Evolutionary conservation across 2,113 vertebrate species (phyloP).

Genomic region (Podiceps cristatus): DNA sequence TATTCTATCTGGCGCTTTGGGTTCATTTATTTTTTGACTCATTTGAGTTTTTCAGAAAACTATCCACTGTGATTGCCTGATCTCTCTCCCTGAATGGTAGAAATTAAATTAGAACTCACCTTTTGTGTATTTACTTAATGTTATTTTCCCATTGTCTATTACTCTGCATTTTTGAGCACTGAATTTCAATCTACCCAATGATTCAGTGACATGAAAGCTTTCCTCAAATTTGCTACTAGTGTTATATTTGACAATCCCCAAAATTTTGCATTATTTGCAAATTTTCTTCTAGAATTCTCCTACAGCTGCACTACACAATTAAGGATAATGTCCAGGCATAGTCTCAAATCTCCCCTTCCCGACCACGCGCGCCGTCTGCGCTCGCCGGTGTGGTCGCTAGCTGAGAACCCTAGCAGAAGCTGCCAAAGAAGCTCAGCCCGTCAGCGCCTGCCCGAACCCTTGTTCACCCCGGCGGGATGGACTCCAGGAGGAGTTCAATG

Average conservation of each 20-base stretch:
- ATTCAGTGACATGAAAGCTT: neutral
- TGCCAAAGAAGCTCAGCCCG: neutral
- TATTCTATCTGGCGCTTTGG: neutral
- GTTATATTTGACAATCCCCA: neutral
- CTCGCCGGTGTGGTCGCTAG: neutral
- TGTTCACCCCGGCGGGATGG: neutral
- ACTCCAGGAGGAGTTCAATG: neutral
- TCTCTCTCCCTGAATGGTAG: neutral
- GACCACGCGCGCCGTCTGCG: neutral
- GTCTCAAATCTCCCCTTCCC: neutral
- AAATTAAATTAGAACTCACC: constrained; percentile 15
- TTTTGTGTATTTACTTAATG: neutral
- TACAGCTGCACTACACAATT: neutral
- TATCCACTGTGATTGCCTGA: neutral
- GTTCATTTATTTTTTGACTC: neutral
- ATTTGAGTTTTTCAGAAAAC: neutral
- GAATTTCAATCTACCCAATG: neutral
- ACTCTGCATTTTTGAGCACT: neutral
- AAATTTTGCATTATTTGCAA: neutral
- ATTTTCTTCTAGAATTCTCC: neutral
- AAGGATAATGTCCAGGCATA: neutral
- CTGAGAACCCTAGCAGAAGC: neutral
- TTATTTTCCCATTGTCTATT: neutral
- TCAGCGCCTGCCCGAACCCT: neutral
- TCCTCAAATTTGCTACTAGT: neutral